These are phyloP conservation scores for Threskiornis aethiopicus DNA, from an alignment of 2,797 vertebrate genomes.

Conservation along the genomic window DNA sequence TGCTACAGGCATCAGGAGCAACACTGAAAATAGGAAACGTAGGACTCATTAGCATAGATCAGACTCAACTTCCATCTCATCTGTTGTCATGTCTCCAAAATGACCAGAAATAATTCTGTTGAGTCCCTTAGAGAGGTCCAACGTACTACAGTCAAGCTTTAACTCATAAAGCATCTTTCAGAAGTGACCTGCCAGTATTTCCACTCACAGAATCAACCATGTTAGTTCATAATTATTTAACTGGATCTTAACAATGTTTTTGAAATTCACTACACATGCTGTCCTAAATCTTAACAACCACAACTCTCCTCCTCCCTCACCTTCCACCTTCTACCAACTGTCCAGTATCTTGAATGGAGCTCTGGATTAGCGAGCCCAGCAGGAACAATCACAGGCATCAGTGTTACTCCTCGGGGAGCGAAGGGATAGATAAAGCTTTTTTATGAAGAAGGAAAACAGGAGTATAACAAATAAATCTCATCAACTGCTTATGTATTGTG, in stretches of 20 bases:
- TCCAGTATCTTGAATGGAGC: background rate
- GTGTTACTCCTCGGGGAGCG: background rate
- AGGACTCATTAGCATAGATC: slow-evolving; percentile 32
- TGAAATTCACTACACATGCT: slow-evolving; percentile 12
- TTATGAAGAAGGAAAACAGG: slow-evolving; percentile 58
- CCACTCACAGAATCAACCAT: background rate
- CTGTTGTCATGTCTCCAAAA: background rate
- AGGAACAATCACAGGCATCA: slow-evolving; percentile 39
- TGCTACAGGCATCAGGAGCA: background rate
- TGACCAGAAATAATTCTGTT: background rate
- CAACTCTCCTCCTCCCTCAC: background rate
- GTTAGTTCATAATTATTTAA: slow-evolving; percentile 21
- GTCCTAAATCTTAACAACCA: background rate
- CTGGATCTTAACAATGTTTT: slow-evolving; percentile 47
- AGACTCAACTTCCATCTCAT: background rate
- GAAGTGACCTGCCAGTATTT: background rate
- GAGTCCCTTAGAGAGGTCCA: background rate
- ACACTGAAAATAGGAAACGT: background rate
- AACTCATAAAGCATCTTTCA: slow-evolving; percentile 12
- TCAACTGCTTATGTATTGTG: slow-evolving; percentile 47
- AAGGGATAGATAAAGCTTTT: slow-evolving; percentile 37
- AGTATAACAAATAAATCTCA: slow-evolving; percentile 64
- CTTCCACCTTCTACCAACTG: background rate
- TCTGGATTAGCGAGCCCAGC: slow-evolving; percentile 39
- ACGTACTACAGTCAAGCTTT: background rate